A percentile compares a stretch with the other conserved stretches of the same genome.
These are phyloP conservation scores for Alfaro cultratus DNA, from an alignment of 2,797 vertebrate genomes.

Conservation along the genomic window DNA sequence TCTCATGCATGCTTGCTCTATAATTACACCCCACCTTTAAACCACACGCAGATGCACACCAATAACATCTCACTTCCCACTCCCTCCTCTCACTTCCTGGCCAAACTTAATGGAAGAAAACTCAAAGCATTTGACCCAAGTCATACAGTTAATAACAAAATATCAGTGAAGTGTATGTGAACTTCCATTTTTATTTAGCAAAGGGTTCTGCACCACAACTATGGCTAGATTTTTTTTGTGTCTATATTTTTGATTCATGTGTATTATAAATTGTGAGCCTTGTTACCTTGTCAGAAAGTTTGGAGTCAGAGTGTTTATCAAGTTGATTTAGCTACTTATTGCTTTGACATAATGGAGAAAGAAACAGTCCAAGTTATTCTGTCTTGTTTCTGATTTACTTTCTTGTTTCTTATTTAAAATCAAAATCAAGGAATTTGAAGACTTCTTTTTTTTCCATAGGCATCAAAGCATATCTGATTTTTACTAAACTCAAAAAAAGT, in stretches of 20 bases:
- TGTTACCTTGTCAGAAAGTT: background rate
- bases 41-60: conserved; percentile 4
- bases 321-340: background rate
- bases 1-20: background rate
- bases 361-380: background rate
- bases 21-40: conserved; percentile 12
- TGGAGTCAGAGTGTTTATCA: background rate
- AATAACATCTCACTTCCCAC: conserved; percentile 39
- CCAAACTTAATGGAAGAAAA: conserved; percentile 13
- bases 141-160: background rate
- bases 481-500: background rate
- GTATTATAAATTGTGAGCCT: background rate
- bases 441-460: background rate
- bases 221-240: background rate
- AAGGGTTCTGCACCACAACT: background rate
- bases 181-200: background rate
- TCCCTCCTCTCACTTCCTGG: conserved; percentile 60
- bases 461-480: background rate
- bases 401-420: background rate
- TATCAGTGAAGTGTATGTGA: background rate
- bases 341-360: background rate
- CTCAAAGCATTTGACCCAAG: background rate
- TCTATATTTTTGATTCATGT: background rate
- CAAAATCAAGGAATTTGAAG: background rate
- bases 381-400: background rate